Percentiles rank a stretch among this genome's conserved stretches.
Conservation (phyloP, 2,113 vertebrate species). For the Zapus hudsonius region DNA sequence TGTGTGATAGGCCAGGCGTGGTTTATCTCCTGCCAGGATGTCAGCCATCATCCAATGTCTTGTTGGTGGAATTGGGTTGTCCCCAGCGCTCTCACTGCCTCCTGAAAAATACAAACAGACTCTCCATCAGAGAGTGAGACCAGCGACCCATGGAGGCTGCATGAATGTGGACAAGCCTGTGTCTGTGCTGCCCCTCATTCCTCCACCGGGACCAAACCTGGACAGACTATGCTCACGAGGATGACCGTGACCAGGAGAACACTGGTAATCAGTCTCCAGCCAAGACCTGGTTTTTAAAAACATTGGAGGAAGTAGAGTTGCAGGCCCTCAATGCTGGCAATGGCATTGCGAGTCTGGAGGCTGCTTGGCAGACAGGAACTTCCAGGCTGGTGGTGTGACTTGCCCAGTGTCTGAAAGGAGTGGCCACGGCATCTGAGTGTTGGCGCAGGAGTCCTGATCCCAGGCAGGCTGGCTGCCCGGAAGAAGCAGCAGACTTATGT, state of each 20-base stretch:
- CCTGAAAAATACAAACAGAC: no score
- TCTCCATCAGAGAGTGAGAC: no score
- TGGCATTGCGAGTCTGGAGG: background rate
- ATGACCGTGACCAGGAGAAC: no score
- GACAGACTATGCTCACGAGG: rapidly evolving
- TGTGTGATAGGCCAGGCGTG: no score
- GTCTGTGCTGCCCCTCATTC: rapidly evolving
- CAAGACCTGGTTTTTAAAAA: background rate
- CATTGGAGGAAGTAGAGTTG: background rate
- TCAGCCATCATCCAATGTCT: no score
- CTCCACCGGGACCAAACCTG: rapidly evolving
- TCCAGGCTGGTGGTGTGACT: background rate
- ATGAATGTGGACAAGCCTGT: background rate
- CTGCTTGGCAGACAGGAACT: no score
- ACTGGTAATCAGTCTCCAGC: background rate
- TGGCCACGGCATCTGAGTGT: background rate
- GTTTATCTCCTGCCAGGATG: no score
- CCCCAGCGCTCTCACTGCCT: no score
- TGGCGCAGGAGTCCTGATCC: background rate
- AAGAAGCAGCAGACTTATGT: background rate
- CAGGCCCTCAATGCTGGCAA: rapidly evolving
- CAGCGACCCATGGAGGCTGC: no score
- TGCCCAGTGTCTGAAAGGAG: rapidly evolving
- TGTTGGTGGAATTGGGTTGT: no score
- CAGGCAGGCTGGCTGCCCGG: rapidly evolving